Evolutionary conservation across 2,797 vertebrate species (phyloP).

Genomic region (Periophthalmus magnuspinnatus): DNA sequence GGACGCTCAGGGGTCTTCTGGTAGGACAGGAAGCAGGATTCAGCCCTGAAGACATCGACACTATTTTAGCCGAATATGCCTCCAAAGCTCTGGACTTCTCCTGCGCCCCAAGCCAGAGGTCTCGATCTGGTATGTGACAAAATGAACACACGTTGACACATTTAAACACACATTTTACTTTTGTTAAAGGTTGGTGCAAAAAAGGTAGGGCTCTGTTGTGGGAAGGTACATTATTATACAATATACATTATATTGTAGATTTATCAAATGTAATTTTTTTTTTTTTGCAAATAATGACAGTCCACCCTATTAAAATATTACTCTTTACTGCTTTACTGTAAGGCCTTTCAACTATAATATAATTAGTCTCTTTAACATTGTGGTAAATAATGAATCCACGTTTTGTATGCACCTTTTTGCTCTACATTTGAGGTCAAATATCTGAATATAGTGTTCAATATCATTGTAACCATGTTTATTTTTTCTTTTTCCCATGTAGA

Average conservation of each 20-base stretch:
- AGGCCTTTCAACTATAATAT: too few species aligned
- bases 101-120: constrained; percentile 83
- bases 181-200: too few species aligned
- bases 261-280: too few species aligned
- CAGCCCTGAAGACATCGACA: constrained; percentile 81
- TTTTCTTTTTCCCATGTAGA: constrained; percentile 72
- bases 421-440: neutral
- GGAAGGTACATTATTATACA: too few species aligned
- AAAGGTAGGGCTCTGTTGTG: too few species aligned
- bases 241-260: too few species aligned
- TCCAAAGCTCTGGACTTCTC: constrained; percentile 90
- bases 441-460: neutral
- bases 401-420: neutral
- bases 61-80: constrained; percentile 86
- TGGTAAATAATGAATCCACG: too few species aligned
- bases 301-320: too few species aligned
- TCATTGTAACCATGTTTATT: neutral
- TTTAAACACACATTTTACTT: too few species aligned
- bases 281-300: too few species aligned
- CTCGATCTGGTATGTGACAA: constrained; percentile 82
- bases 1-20: constrained; percentile 82
- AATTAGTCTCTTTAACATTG: too few species aligned
- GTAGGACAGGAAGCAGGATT: constrained; percentile 83
- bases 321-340: too few species aligned
- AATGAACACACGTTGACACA: neutral